A percentile compares a stretch with the other conserved stretches of the same genome.
Evolutionary conservation across 2,113 vertebrate genomes (phyloP).

Genomic region (Periophthalmus modestus): DNA sequence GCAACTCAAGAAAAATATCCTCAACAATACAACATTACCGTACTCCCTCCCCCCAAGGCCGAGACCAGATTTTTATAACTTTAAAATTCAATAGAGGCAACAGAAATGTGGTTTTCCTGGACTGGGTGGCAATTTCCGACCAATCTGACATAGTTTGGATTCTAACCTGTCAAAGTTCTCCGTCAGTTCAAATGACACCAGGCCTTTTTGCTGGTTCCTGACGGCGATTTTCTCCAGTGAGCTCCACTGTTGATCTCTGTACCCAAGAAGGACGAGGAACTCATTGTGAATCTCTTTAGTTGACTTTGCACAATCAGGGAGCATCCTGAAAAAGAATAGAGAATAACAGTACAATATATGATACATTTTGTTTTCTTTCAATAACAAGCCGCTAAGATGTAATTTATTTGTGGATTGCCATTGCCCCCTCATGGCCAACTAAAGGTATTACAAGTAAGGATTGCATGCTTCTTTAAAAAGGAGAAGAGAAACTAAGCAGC

Average conservation of each 20-base stretch:
- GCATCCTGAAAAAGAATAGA: conserved; percentile 53
- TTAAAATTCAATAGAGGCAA: background rate
- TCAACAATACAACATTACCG: background rate
- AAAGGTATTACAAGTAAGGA: background rate
- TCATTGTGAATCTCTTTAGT: conserved; percentile 65
- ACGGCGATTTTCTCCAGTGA: conserved; percentile 76
- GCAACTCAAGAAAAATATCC: background rate
- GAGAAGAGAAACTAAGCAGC: too few relatives aligned
- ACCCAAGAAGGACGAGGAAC: conserved; percentile 78
- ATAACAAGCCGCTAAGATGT: background rate
- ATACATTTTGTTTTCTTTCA: background rate
- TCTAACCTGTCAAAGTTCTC: conserved; percentile 82
- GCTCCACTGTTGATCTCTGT: conserved; percentile 79
- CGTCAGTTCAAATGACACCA: conserved; percentile 84
- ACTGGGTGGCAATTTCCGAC: background rate
- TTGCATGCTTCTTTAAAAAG: too few relatives aligned
- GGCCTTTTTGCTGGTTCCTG: conserved; percentile 76
- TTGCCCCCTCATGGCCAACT: background rate
- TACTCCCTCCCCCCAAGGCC: background rate
- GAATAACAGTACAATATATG: background rate
- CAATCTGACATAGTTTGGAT: background rate
- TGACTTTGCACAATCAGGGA: conserved; percentile 70
- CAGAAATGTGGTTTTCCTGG: background rate
- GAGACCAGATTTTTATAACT: conserved; percentile 5
- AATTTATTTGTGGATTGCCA: background rate